Evolutionary conservation across 2,113 vertebrate genomes (phyloP).

Genomic region (Cololabis saira): DNA sequence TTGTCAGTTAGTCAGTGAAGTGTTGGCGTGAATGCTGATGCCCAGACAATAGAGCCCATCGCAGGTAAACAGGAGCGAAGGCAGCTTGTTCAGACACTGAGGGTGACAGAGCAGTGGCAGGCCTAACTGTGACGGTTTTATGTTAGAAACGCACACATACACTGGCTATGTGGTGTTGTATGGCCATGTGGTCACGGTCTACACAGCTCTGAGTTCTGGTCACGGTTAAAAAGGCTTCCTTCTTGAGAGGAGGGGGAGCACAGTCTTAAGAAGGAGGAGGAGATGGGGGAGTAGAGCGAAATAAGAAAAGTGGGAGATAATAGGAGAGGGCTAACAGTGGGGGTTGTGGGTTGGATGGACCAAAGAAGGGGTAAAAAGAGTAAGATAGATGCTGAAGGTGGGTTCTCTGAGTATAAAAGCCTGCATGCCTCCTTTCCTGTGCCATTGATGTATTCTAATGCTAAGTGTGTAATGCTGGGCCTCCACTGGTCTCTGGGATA

Average conservation of each 20-base stretch:
- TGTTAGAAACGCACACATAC: slow-evolving; percentile 54
- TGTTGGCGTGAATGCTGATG: slow-evolving; percentile 65
- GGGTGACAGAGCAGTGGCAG: slow-evolving; percentile 64
- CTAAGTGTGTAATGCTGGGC: slow-evolving; percentile 74
- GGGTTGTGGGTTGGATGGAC: slow-evolving; percentile 54
- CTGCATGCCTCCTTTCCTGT: slow-evolving; percentile 64
- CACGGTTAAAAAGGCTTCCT: slow-evolving; percentile 77
- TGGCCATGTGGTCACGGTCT: slow-evolving; percentile 71
- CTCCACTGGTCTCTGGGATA: slow-evolving; percentile 67
- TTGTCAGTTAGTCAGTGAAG: slow-evolving; percentile 71
- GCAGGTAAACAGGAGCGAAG: slow-evolving; percentile 59
- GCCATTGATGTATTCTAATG: slow-evolving; percentile 80
- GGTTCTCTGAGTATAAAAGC: slow-evolving; percentile 70
- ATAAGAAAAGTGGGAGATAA: slow-evolving; percentile 64
- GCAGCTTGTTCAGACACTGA: slow-evolving; percentile 46
- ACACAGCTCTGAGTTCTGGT: slow-evolving; percentile 69
- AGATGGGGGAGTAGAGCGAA: slow-evolving; percentile 36
- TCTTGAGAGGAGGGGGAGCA: slow-evolving; percentile 42
- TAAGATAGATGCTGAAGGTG: slow-evolving; percentile 66
- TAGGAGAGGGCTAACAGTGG: slow-evolving; percentile 58
- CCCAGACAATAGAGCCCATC: slow-evolving; percentile 32
- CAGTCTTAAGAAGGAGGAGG: slow-evolving; percentile 57
- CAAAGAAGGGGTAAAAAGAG: slow-evolving; percentile 54
- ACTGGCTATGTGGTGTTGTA: slow-evolving; percentile 52
- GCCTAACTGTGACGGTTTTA: slow-evolving; percentile 63